phyloP scores from a whole-genome alignment of 1,140 invertebrate species.

The Limonius californicus region DNA sequence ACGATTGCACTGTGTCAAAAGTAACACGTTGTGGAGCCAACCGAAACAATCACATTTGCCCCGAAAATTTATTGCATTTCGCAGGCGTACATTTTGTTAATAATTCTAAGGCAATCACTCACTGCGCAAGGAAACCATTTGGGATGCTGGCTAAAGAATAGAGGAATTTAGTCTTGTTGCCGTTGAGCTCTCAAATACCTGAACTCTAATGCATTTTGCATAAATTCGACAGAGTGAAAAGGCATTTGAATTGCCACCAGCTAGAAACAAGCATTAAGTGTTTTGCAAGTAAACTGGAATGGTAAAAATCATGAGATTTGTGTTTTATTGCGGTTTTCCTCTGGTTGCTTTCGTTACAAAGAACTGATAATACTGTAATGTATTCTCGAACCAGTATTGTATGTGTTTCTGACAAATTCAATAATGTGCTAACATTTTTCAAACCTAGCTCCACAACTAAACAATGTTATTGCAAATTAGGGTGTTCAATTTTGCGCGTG shows the following conservation, averaged over 20 bases:
- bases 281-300: no score
- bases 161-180: conserved; percentile 10
- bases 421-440: no score
- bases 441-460: no score
- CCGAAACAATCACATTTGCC: conserved; percentile 12
- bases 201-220: not conserved
- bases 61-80: conserved; percentile 11
- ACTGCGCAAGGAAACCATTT: conserved; percentile 9
- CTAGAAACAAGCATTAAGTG: no score
- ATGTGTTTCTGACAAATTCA: no score
- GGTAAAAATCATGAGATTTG: no score
- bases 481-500: no score
- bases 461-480: no score
- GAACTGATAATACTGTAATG: no score
- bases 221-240: not conserved
- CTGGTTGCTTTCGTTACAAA: no score
- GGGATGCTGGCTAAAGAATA: conserved; percentile 7
- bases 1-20: conserved; percentile 10
- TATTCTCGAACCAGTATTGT: no score
- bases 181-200: not conserved
- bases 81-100: conserved; percentile 14
- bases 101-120: conserved; percentile 10
- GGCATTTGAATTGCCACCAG: not conserved
- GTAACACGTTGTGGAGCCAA: conserved; percentile 11
- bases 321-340: no score